Evolutionary conservation across 1,140 invertebrate species (phyloP), one percentile per base, ranked within the genome.

Genomic region (Heliconius hewitsoni): DNA sequence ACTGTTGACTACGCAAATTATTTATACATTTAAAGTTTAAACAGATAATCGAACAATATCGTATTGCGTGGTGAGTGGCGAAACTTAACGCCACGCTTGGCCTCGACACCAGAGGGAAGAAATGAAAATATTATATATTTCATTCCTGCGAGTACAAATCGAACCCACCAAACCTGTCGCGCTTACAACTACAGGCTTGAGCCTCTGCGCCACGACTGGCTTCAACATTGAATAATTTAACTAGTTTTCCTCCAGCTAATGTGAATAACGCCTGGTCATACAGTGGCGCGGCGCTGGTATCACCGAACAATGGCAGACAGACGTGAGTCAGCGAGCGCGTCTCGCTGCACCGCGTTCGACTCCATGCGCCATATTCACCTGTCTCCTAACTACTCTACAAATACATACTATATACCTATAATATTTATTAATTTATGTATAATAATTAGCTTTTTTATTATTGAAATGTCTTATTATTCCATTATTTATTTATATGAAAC

Each of bases 291-390:
- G 84, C 76, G 84, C 81, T 78, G 76, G 73, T 83, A 85, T 80
- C 82, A 83, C 86, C 84, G 86, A 86, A 90, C 87, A 89, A 89
- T 88, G 77, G 82, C 85, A 90, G 84, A 89, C 89, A 84, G 83
- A 83, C 88, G 85, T 92, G 90, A 90, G 82, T 91, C 85, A 90
- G 82, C 81, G 73, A 74, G 77, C 78, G 74, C 83, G 83, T 80
- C 78, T 72, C 73, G 73, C 76, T 74, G 71, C 77, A 73, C 75
- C 73, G 76, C 55, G 76, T 37, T 37, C 60, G 23, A 23, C 60
- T 72, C 46, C 5, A 30, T 39, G 57, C 50, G 50, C 55, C 71
- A 37, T 74, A 72, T 66, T 76, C 76, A 77, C 77, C 77, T 66
- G 60, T 66, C 23, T 66, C n/a, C 8, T 23, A 3, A 23, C 8